These are phyloP conservation scores for Pollenia griseotomentosa DNA, from an alignment of 2,888 invertebrate species.

Conservation along the genomic window DNA sequence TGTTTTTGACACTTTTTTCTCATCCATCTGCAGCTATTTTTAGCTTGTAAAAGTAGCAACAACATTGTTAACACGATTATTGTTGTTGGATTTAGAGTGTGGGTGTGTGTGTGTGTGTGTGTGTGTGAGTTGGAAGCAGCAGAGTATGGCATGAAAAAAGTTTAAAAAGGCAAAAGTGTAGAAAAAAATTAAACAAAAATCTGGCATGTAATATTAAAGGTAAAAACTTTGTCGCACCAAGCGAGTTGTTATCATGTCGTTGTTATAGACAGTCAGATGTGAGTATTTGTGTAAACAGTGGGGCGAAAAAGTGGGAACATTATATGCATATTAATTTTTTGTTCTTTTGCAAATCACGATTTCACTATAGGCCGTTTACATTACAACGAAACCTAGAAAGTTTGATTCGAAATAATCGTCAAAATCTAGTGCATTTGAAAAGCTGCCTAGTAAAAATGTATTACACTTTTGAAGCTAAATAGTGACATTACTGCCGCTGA, in stretches of 20 bases:
- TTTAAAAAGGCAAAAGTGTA: neutral
- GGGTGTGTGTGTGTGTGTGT: no score
- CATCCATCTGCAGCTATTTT: constrained; percentile 36
- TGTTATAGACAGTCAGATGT: neutral
- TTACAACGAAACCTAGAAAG: no score
- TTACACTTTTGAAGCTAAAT: no score
- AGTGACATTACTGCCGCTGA: no score
- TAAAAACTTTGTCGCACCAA: constrained; percentile 50
- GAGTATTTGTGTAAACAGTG: neutral
- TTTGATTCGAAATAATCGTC: no score
- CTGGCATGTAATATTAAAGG: constrained; percentile 33
- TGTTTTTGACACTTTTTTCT: constrained; percentile 70
- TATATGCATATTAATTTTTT: neutral
- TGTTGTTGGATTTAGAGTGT: constrained; percentile 35
- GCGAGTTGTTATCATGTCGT: constrained; percentile 40
- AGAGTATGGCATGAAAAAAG: constrained; percentile 3
- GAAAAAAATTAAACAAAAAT: constrained; percentile 15
- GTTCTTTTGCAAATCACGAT: neutral
- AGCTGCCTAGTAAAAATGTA: no score
- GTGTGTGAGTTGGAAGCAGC: neutral
- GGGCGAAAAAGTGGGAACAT: neutral
- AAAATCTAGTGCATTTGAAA: no score
- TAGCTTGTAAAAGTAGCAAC: constrained; percentile 66
- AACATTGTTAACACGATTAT: constrained; percentile 67
- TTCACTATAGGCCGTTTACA: no score